These are phyloP conservation scores for Datnioides undecimradiatus DNA, from an alignment of 2,113 vertebrate genomes.

Conservation along the genomic window DNA sequence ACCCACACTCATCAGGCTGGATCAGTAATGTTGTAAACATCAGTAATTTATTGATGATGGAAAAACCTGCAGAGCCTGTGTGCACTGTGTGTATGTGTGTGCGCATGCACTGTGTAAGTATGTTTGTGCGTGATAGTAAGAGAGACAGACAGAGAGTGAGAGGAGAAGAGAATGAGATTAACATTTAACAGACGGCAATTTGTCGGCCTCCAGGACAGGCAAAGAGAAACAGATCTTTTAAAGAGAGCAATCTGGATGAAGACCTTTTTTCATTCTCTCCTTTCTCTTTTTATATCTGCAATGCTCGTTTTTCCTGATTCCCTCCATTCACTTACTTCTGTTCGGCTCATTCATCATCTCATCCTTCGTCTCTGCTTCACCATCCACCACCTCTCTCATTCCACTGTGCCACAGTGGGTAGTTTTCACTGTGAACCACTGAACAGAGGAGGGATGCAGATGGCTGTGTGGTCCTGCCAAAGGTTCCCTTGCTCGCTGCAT, in stretches of 20 bases:
- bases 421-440: slow-evolving; percentile 13
- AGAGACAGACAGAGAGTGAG: not conserved
- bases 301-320: not conserved
- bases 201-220: slow-evolving; percentile 4
- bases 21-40: not conserved
- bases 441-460: slow-evolving; percentile 9
- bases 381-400: slow-evolving; percentile 2
- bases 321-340: not conserved
- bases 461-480: slow-evolving; percentile 21
- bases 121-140: not conserved
- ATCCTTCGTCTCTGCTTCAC: not conserved
- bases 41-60: slow-evolving; percentile 5
- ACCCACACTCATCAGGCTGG: not conserved
- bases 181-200: slow-evolving; percentile 9
- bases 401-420: slow-evolving; percentile 6
- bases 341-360: not conserved
- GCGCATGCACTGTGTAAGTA: no score
- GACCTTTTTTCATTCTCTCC: not conserved
- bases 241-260: slow-evolving; percentile 8
- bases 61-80: not conserved
- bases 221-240: slow-evolving; percentile 48
- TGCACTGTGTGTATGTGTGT: not conserved
- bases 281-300: slow-evolving; percentile 7
- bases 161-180: not conserved
- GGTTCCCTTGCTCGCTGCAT: slow-evolving; percentile 2